Base-by-base conservation (phyloP, 2,113 vertebrate species). In the Dendropsophus ebraccatus region DNA sequence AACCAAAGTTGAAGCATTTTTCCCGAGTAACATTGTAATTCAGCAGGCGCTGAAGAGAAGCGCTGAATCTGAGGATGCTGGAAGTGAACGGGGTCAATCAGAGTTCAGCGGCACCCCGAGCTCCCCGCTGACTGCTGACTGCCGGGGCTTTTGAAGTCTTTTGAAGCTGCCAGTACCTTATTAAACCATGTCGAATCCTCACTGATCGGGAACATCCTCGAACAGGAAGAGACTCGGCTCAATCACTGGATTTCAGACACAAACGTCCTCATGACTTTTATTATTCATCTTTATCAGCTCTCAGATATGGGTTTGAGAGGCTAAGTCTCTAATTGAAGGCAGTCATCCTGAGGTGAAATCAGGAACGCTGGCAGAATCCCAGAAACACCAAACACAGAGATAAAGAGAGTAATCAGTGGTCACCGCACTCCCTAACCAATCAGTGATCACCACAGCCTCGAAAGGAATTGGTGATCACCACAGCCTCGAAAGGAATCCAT, bases 131-230 rank as follows among this genome's bases (percentile, higher is more conserved):
- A 83, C 67, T 69, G 81, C 30, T 74, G 47, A 52, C 82, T 54
- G 82, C 82, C n/a, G 82, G 50, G 28, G 21, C 82, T 58, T 83
- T 83, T 83, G 82, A 83, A 83, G 82, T 83, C 82, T 74, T 83
- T 74, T 74, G 82, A 83, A 74, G 82, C 82, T 74, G 69, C 70
- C 80, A 47, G 50, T 32, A 83, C 82, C 82, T 83, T 74, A 83
- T 83, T 83, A 83, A 74, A 83, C 69, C 82, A 45, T 74, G 82
- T 83, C 82, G 69, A 83, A 83, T 83, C 82, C 82, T 56, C 82
- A 45, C 69, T 83, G 82, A 83, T 83, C 82, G 45, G 65, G 60
- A 82, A 69, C 80, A 82, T 82, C 80, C 62, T 82, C 25, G 21
- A 65, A 82, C 25, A 17, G 81, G 67, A n/a, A 37, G 67, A 73